Evolutionary conservation across 2,888 invertebrate genomes (phyloP), one percentile per base, ranked within the genome.

Genomic region (Drosophila acutilabella): DNA sequence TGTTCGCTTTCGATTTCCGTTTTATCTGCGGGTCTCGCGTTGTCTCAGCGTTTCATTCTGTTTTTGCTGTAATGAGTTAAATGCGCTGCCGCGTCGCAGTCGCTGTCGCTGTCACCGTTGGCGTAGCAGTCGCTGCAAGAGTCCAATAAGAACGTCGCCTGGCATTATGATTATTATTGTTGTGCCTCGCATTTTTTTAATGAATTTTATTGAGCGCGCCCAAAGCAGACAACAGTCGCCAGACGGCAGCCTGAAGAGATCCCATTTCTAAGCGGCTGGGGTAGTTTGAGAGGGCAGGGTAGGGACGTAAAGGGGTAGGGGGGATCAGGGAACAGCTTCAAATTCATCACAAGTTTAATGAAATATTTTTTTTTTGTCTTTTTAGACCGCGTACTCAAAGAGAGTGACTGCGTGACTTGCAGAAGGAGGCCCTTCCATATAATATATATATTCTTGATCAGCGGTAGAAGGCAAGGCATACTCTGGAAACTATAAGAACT

Each of bases 191-290:
- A 14, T 54, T 69, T 68, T 60, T 57, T 72, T 74, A 81, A 81
- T 81, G 72, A 81, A 81, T 71, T 84, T 66, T 80, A 82, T 80
- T 80, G 68, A 80, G 75, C 74, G 66, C 64, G 40, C 59, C 72
- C 11, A 36, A 11, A 68, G 71, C 71, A 30, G 30, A 8, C 30
- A 8, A 8, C 30, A 30, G 30, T 8, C 30, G 67, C 48, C 56
- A 47, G 20, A 50, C 56, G 47, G 13, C 50, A 53, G 53, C 56
- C 41, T 7, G 30, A 52, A 60, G 45, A 61, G 64, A 65, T 59
- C 58, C 6, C 57, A 42, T 44, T 40, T 23, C 47, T 36, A 59
- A 58, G 41, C 14, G 16, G 2, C n/a, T 11, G 11, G 7, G 44
- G 40, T 38, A 11, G 33, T 40, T 38, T 18, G 8, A 11, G 30